phyloP scores from a whole-genome alignment of 2,888 invertebrate species.

The Acrobasis suavella region DNA sequence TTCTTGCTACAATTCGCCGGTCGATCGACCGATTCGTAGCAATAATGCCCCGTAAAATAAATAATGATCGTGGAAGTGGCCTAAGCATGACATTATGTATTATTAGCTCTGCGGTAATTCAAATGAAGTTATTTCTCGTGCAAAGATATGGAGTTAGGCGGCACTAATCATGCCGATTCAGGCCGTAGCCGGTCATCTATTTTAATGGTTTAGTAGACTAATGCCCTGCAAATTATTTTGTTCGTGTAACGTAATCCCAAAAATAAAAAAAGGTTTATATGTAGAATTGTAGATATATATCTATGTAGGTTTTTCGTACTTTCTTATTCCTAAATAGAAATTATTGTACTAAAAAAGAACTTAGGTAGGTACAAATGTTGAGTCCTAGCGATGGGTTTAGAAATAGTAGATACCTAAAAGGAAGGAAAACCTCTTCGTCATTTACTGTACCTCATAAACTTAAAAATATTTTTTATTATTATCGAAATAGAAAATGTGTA shows the following conservation, averaged over 20 bases:
- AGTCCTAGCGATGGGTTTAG: no score
- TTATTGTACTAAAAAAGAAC: no score
- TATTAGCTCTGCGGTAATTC: constrained; percentile 20
- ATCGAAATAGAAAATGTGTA: no score
- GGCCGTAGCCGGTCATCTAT: constrained; percentile 17
- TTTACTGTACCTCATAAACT: no score
- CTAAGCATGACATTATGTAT: constrained; percentile 24
- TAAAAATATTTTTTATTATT: no score
- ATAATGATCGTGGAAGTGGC: constrained; percentile 34
- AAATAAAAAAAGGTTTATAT: no score
- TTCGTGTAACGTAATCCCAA: neutral
- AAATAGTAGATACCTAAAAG: no score
- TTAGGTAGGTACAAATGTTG: no score
- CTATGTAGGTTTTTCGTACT: no score
- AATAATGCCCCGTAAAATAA: constrained; percentile 39
- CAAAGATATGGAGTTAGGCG: constrained; percentile 5
- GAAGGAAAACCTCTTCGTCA: no score
- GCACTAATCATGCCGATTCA: constrained; percentile 15
- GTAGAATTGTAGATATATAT: no score
- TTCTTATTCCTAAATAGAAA: no score
- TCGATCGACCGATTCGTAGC: constrained; percentile 47
- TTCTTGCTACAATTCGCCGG: constrained; percentile 53
- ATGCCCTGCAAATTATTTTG: constrained; percentile 1
- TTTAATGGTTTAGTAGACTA: constrained; percentile 19
- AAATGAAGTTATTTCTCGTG: constrained; percentile 22